Evolutionary conservation across 2,797 vertebrate genomes (phyloP).

Genomic region (Amniataba percoides): DNA sequence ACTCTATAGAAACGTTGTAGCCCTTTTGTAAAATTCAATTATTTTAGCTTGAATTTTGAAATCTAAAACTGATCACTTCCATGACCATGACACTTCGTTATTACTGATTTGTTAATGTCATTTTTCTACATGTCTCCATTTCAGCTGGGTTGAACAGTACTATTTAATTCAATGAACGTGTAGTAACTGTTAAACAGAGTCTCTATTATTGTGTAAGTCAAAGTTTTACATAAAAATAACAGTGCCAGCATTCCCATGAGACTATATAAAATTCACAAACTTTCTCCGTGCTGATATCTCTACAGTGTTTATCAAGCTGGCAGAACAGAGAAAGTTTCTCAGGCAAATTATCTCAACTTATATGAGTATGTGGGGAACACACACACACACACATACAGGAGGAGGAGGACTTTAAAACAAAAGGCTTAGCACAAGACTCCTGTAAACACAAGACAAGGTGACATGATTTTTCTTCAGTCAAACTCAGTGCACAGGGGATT

Average conservation of each 20-base stretch:
- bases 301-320: conserved; percentile 2
- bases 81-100: background rate
- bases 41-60: conserved; percentile 1
- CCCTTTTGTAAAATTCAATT: background rate
- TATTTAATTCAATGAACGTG: background rate
- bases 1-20: background rate
- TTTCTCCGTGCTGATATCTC: background rate
- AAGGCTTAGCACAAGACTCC: background rate
- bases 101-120: background rate
- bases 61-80: background rate
- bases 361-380: conserved; percentile 5
- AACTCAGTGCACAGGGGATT: conserved; percentile 13
- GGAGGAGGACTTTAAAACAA: background rate
- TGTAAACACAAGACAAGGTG: conserved; percentile 19
- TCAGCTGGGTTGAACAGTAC: background rate
- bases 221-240: background rate
- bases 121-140: background rate
- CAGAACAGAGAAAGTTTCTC: conserved; percentile 13
- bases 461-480: background rate
- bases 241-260: background rate
- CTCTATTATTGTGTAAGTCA: background rate
- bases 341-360: background rate
- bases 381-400: background rate
- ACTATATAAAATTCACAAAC: conserved; percentile 12
- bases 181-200: background rate